Evolutionary conservation across 2,888 invertebrate genomes (phyloP).

Genomic region (Zygaena filipendulae): DNA sequence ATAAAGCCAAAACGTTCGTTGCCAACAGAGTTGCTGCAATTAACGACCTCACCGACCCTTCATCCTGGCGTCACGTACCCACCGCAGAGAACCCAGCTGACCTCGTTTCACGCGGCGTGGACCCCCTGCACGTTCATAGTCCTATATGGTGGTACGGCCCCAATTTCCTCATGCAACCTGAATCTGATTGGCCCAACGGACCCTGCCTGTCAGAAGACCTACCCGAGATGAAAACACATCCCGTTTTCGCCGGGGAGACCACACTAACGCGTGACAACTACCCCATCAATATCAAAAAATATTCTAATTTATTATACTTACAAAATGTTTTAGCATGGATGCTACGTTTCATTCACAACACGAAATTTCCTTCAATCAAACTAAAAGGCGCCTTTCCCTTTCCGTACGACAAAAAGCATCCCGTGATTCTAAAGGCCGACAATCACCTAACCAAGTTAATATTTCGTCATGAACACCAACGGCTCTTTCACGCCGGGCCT

Average conservation of each 20-base stretch:
- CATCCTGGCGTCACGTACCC: slow-evolving; percentile 7
- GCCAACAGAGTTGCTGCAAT: slow-evolving; percentile 15
- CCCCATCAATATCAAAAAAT: slow-evolving; percentile 1
- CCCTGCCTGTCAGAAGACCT: slow-evolving; percentile 1
- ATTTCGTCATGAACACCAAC: slow-evolving; percentile 7
- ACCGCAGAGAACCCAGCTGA: slow-evolving; percentile 10
- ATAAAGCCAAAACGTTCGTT: slow-evolving; percentile 15
- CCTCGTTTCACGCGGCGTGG: slow-evolving; percentile 3
- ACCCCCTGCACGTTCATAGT: background rate
- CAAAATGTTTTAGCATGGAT: slow-evolving; percentile 3
- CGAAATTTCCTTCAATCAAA: no score
- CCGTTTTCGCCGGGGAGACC: background rate
- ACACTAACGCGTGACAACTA: no score
- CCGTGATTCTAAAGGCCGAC: slow-evolving; percentile 7
- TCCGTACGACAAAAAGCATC: slow-evolving; percentile 11
- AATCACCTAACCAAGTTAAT: slow-evolving; percentile 7
- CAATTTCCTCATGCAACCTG: slow-evolving; percentile 1
- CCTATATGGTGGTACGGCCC: slow-evolving; percentile 7
- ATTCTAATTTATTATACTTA: slow-evolving; percentile 3
- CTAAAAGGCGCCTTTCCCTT: no score
- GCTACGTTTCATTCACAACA: slow-evolving; percentile 6
- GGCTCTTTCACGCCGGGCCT: slow-evolving; percentile 1
- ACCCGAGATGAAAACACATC: slow-evolving; percentile 4
- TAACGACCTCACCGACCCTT: slow-evolving; percentile 8
- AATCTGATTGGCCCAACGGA: slow-evolving; percentile 1